Conservation (phyloP, 2,888 invertebrate species). For the Oscheius sp. region DNA sequence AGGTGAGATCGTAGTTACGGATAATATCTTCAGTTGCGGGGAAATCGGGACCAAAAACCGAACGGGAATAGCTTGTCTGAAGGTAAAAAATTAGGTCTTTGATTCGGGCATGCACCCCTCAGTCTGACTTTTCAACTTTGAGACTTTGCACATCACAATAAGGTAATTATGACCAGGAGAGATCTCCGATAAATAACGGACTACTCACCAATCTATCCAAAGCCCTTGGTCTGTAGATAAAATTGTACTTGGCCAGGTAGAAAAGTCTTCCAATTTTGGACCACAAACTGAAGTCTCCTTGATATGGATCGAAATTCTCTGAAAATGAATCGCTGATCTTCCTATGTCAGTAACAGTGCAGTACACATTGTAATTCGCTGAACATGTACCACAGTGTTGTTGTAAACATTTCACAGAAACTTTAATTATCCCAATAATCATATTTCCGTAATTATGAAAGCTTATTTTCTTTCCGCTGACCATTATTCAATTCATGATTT, state of each 20-base stretch:
- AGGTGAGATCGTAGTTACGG: conserved; percentile 38
- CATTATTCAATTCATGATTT: too few relatives aligned
- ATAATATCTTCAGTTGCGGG: not conserved
- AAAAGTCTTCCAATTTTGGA: conserved; percentile 17
- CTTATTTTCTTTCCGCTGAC: too few relatives aligned
- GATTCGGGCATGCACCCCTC: not conserved
- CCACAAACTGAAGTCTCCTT: conserved; percentile 15
- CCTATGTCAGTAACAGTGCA: too few relatives aligned
- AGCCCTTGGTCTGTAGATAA: conserved; percentile 19
- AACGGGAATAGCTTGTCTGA: conserved; percentile 26
- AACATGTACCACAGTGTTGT: not conserved
- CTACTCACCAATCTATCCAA: conserved; percentile 8
- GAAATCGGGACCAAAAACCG: conserved; percentile 29
- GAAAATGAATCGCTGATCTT: too few relatives aligned
- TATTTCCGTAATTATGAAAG: too few relatives aligned
- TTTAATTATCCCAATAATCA: too few relatives aligned
- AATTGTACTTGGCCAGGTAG: conserved; percentile 4
- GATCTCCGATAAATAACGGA: not conserved
- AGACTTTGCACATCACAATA: not conserved
- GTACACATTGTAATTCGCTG: too few relatives aligned
- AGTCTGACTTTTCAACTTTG: not conserved
- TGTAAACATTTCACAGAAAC: not conserved
- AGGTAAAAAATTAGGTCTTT: too few relatives aligned
- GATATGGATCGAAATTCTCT: conserved; percentile 29
- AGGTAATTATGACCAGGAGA: not conserved